Base-by-base conservation (phyloP, 1,140 invertebrate species). In the fruit fly (Drosophila melanogaster) region DNA sequence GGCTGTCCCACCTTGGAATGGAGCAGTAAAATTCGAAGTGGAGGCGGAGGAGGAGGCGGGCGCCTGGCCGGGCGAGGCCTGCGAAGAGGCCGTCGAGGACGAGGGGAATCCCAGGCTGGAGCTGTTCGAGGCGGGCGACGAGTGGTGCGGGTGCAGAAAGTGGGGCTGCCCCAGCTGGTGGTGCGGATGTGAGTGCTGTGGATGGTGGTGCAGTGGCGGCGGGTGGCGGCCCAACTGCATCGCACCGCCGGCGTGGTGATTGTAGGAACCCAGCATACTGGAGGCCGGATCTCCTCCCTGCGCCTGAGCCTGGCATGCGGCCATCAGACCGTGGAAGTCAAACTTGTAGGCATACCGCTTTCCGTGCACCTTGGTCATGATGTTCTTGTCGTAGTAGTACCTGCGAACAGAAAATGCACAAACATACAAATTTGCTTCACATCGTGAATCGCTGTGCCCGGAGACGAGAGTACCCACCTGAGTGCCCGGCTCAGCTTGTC, bases 331-430 rank as follows among this genome's bases (percentile, higher is more conserved):
- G 91, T 95, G 95, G 93, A 98, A 98, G 93, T 98, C 97, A 92
- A 98, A 98, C 92, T 97, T 97, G 94, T 98, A 98, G 47, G 97
- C 97, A 93, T 98, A 98, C 1, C 97, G 93, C 92, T 98, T 98
- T 41, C 97, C 97, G 84, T 97, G 97, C 1, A 98, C 97, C 94
- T 98, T 98, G 57, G 95, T 97, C 96, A 99, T 98, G 77, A 99
- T 97, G 87, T 98, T 98, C 93, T 99, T 99, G 93, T 99, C 98
- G 93, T 99, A 99, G 92, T 99, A 99, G 92, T 99, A 99, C 87
- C 97, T 97, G 93, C 6, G 15, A 15, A 5, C 1, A 38, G 37
- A 3, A 43, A 17, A 17, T 12, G 17, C 41, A 4, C 30, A 10
- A 30, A 8, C 30, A 10, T 10, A 8, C 7, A 30, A 7, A 30